These are phyloP conservation scores for Spheniscus mendiculus DNA, from an alignment of 2,113 vertebrate species.

Conservation along the genomic window DNA sequence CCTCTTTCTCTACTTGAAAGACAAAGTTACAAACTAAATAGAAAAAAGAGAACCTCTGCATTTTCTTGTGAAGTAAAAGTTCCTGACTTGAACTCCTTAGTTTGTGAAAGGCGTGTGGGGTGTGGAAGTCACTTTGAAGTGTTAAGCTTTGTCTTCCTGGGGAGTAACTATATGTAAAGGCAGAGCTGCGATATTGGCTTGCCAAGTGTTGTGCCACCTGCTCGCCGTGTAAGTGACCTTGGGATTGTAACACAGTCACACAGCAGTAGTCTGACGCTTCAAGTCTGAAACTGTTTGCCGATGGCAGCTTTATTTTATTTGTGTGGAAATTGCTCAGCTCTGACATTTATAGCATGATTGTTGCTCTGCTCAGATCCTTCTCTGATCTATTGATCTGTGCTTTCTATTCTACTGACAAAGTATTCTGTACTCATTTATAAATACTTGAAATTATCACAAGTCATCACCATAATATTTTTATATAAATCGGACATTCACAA, in stretches of 20 bases:
- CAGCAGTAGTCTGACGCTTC: not conserved
- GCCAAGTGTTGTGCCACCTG: not conserved
- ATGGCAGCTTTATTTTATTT: not conserved
- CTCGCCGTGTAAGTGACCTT: constrained; percentile 5
- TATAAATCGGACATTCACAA: not conserved
- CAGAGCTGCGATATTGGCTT: not conserved
- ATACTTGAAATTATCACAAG: constrained; percentile 18
- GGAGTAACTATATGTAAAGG: not conserved
- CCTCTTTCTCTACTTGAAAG: not conserved
- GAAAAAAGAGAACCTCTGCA: not conserved
- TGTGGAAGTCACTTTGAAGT: not conserved
- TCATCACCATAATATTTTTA: not conserved
- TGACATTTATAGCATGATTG: constrained; percentile 35
- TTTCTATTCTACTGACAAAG: constrained; percentile 43
- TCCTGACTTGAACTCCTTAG: not conserved
- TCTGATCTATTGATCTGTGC: constrained; percentile 19
- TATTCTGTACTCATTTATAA: not conserved
- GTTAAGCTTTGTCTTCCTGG: not conserved
- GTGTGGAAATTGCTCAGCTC: constrained; percentile 1
- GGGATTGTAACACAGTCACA: not conserved
- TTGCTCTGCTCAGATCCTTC: constrained; percentile 23
- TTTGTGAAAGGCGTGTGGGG: not conserved
- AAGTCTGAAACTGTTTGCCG: constrained; percentile 32
- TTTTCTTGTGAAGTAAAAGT: not conserved
- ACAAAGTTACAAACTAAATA: not conserved